Base-by-base conservation (phyloP, 2,888 invertebrate species). In the Hesperia comma region DNA sequence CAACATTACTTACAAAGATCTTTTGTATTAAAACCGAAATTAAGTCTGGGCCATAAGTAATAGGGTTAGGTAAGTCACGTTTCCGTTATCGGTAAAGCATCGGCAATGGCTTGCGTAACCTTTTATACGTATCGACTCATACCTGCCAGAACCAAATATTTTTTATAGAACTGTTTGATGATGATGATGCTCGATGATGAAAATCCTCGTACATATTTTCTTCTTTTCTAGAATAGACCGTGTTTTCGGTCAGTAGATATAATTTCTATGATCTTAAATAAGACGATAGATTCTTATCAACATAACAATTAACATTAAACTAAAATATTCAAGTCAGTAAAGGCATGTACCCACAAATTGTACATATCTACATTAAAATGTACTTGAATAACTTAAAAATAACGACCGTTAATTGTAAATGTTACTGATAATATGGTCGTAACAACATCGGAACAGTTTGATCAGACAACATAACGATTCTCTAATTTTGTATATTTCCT, bases 11-110 rank as follows among this genome's bases (percentile, higher is more conserved):
- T 83, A 82, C 85, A 77, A 80, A 83, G 81, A 84, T 88, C 88
- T 86, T 88, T 81, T 82, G 81, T 83, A 72, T 79, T 78, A 79
- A 79, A 78, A 74, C 74, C 74, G 71, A 74, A 76, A 82, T 82
- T 79, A 79, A 82, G 82, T 81, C 80, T 79, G 79, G 66, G 70
- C 82, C 79, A 86, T 86, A 84, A 82, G 84, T 83, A 86, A 88
- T 81, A 74, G 77, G 81, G 81, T 88, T 85, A 83, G 83, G 81
- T 81, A 84, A 87, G 87, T 90, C 90, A 90, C 89, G 90, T 82
- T 86, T 79, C 79, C 75, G 74, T 83, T 86, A 87, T 87, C 86
- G 78, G 79, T 79, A 78, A 78, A 70, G 76, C 83, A 86, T 87
- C 83, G n/a, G n/a, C n/a, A 78, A 82, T 83, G 58, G 79, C 80